phyloP scores from a whole-genome alignment of 1,140 invertebrate genomes.

The Eufriesea mexicana region DNA sequence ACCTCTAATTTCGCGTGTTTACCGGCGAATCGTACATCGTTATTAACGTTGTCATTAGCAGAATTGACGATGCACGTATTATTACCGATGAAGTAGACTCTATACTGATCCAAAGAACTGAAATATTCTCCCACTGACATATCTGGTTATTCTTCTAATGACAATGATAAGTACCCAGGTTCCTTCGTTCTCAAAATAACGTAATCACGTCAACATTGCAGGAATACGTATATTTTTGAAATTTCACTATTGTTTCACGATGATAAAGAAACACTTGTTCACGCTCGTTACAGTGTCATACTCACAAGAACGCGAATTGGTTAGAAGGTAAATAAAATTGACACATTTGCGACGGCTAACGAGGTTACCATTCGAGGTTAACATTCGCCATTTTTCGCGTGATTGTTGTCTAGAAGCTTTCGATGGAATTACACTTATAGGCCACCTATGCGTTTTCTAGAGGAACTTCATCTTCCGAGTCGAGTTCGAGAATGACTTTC shows the following conservation, averaged over 20 bases:
- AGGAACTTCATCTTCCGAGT: not conserved
- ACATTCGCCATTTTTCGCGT: constrained; percentile 13
- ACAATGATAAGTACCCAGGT: too few relatives aligned
- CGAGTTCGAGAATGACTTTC: not conserved
- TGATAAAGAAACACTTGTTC: not conserved
- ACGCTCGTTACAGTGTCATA: not conserved
- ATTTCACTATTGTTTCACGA: not conserved
- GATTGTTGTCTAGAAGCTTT: constrained; percentile 37
- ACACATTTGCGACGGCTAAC: not conserved
- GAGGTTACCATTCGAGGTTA: not conserved
- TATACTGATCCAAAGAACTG: not conserved
- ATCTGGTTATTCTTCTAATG: too few relatives aligned
- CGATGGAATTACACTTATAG: constrained; percentile 17
- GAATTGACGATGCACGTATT: not conserved
- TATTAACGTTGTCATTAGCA: not conserved
- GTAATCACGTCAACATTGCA: not conserved
- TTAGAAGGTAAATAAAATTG: not conserved
- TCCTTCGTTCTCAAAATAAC: too few relatives aligned
- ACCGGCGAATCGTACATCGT: not conserved
- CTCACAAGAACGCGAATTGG: not conserved
- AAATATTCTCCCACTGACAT: too few relatives aligned
- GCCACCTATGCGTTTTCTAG: not conserved
- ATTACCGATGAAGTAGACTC: not conserved
- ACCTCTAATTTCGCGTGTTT: not conserved
- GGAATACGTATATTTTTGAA: not conserved